Conservation (phyloP, 2,888 invertebrate genomes). For the Noctua janthe region DNA sequence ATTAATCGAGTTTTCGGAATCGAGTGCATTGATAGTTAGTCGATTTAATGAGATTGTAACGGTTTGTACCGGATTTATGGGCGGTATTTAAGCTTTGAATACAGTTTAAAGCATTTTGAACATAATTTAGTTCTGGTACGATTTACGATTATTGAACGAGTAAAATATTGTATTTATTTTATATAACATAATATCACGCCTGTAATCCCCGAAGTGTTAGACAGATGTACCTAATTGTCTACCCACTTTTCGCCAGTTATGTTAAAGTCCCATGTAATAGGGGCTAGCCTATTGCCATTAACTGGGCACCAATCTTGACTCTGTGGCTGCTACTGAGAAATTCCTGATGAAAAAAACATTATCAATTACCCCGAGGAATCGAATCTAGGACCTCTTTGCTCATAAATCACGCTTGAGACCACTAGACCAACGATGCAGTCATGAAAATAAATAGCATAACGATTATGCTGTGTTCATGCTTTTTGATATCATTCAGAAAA, state of each 20-base stretch:
- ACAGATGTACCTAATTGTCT: background rate
- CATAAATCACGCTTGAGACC: too few relatives aligned
- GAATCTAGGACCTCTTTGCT: background rate
- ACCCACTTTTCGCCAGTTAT: background rate
- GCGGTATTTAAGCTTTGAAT: conserved; percentile 50
- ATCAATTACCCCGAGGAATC: background rate
- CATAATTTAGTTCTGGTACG: conserved; percentile 41
- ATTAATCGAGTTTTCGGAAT: conserved; percentile 53
- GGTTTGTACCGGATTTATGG: conserved; percentile 58
- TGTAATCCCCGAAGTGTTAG: background rate
- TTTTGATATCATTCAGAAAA: too few relatives aligned
- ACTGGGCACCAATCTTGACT: background rate
- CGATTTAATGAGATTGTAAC: conserved; percentile 60
- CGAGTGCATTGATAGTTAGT: conserved; percentile 57
- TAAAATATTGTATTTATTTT: conserved; percentile 22
- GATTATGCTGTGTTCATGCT: too few relatives aligned
- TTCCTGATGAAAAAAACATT: background rate
- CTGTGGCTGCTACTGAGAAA: background rate
- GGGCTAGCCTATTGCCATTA: background rate
- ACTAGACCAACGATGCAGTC: too few relatives aligned
- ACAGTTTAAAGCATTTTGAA: conserved; percentile 52
- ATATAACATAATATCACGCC: background rate
- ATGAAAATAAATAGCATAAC: too few relatives aligned
- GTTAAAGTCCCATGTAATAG: background rate
- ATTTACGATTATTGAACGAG: conserved; percentile 36